phyloP scores from a whole-genome alignment of 2,888 invertebrate genomes.

The Xestia sexstrigata region DNA sequence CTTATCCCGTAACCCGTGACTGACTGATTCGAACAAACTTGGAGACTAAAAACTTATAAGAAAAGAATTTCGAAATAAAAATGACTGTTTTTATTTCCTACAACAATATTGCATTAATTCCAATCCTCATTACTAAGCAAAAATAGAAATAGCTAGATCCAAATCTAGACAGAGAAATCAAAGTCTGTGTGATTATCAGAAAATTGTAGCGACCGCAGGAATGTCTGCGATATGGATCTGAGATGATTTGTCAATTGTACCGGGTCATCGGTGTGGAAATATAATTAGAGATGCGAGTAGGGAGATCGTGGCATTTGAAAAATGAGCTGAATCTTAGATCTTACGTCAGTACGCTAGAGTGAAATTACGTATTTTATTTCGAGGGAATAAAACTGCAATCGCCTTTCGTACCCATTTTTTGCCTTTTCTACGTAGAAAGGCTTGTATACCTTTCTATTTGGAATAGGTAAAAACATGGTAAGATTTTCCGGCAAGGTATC shows the following conservation, averaged over 20 bases:
- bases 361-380: neutral
- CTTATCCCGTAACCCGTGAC: neutral
- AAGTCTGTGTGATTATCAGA: constrained; percentile 45
- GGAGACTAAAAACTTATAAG: neutral
- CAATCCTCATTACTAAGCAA: constrained; percentile 20
- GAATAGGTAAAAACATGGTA: neutral
- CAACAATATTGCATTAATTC: constrained; percentile 1
- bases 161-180: constrained; percentile 54
- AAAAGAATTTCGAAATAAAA: constrained; percentile 2
- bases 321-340: constrained; percentile 39
- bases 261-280: constrained; percentile 64
- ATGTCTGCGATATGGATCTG: constrained; percentile 57
- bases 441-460: neutral
- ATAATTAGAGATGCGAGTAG: constrained; percentile 38
- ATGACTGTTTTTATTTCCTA: neutral
- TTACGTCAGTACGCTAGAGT: neutral
- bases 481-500: too few species aligned
- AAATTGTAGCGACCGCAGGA: constrained; percentile 58
- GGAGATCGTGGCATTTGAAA: constrained; percentile 47
- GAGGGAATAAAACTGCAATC: neutral
- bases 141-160: constrained; percentile 46
- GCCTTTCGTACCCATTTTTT: too few species aligned
- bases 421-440: too few species aligned
- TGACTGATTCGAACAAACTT: neutral
- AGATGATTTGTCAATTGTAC: constrained; percentile 52